Percentiles rank a stretch among this genome's conserved stretches.
phyloP scores from a whole-genome alignment of 2,113 vertebrate genomes.

The Oreochromis tanganicae region DNA sequence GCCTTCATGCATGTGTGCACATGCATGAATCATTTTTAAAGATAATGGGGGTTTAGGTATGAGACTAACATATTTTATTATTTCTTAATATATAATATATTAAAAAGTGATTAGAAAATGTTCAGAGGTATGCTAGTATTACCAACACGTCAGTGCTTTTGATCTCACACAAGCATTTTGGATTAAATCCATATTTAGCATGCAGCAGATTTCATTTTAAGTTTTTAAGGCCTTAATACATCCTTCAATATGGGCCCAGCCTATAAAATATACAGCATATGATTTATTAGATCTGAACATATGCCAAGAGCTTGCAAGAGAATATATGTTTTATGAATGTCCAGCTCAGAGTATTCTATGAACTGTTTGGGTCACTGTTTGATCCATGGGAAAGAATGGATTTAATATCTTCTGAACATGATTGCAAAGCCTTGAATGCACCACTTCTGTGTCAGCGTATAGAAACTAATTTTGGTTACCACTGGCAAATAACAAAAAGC shows the following conservation, averaged over 20 bases:
- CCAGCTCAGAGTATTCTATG: slow-evolving; percentile 65
- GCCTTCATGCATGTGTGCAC: not conserved
- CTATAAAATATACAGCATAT: slow-evolving; percentile 73
- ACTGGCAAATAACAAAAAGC: slow-evolving; percentile 20
- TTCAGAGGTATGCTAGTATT: not conserved
- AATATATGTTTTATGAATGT: slow-evolving; percentile 75
- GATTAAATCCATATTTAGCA: not conserved
- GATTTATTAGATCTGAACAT: slow-evolving; percentile 69
- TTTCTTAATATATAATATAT: slow-evolving; percentile 1
- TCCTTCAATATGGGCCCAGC: slow-evolving; percentile 47
- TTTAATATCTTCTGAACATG: slow-evolving; percentile 51
- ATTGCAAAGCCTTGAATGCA: slow-evolving; percentile 17
- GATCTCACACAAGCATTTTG: not conserved
- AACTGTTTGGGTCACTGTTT: slow-evolving; percentile 67
- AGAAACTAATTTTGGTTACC: not conserved
- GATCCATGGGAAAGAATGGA: slow-evolving; percentile 59
- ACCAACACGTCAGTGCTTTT: not conserved
- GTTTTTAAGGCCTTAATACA: slow-evolving; percentile 51
- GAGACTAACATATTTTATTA: not conserved
- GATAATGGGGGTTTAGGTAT: not conserved
- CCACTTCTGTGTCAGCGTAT: not conserved
- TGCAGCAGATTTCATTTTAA: slow-evolving; percentile 2
- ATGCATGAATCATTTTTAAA: not conserved
- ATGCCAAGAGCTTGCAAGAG: slow-evolving; percentile 63
- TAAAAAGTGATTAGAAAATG: slow-evolving; percentile 11